Evolutionary conservation across 2,888 invertebrate genomes (phyloP), one percentile per base, ranked within the genome.

Genomic region (Coremacera marginata): DNA sequence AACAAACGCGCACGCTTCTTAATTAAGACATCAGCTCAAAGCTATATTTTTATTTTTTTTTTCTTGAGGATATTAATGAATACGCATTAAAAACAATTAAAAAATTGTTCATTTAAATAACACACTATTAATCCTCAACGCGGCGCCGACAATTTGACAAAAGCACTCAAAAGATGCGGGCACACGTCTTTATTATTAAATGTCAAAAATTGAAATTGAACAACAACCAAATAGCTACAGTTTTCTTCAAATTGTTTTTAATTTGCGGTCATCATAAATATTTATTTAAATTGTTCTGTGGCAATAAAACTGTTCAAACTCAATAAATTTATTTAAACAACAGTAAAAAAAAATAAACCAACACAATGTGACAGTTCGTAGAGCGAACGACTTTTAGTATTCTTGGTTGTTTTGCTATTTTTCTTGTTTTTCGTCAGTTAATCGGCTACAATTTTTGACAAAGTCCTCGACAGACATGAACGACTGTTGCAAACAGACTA

Each of bases 401-500:
- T 19, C 37, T 37, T 37, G 27, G 34, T 55, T 71, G 25, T 71
- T n/a, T 57, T 57, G 34, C 11, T 37, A 55, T 22, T 71, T 57
- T 22, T 11, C 14, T 37, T 25, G 5, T 51, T 37, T 55, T 55
- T 55, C 44, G 44, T 44, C 25, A 16, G 49, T 22, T 22, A 5
- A 14, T 44, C 67, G 51, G 27, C 52, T 70, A 19, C n/a, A 63
- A 27, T 34, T 37, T 70, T 71, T 60, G 57, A 57, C 19, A 62
- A 44, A 72, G 62, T 27, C 62, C 72, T 44, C 78, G 74, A 78
- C 76, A 78, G 65, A 78, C 78, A 71, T 73, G 62, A 68, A 65
- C 76, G 78, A 78, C 78, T 78, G 78, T 76, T 78, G 78, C 76
- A 60, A 76, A 65, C 78, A 78, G 78, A 78, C 78, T 78, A 60